Evolutionary conservation across 1,140 invertebrate genomes (phyloP).

Genomic region (Pogonognathellus flavescens): DNA sequence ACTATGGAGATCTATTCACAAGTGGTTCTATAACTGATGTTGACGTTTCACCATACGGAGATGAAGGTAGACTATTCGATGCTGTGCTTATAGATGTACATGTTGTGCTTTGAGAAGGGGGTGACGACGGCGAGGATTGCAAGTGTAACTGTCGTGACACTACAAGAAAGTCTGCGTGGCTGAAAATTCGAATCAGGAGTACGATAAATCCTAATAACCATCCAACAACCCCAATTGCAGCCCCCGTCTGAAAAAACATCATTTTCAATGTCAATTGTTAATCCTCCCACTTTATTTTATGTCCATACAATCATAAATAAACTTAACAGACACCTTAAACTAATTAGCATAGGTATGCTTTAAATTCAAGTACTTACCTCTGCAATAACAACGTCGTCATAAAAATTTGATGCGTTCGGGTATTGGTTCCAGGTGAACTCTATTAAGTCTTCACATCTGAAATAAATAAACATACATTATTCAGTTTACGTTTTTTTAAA

Average conservation of each 20-base stretch:
- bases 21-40: slow-evolving; percentile 1
- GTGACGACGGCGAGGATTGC: background rate
- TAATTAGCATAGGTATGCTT: too few relatives aligned
- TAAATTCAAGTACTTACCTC: too few relatives aligned
- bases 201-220: slow-evolving; percentile 65
- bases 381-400: slow-evolving; percentile 64
- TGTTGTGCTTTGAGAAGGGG: slow-evolving; percentile 11
- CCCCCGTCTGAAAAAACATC: slow-evolving; percentile 57
- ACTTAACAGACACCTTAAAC: too few relatives aligned
- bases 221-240: slow-evolving; percentile 56
- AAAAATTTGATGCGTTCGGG: slow-evolving; percentile 60
- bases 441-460: slow-evolving; percentile 63
- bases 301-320: too few relatives aligned
- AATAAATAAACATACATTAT: too few relatives aligned
- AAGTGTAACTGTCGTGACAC: background rate
- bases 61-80: background rate
- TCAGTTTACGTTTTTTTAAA: too few relatives aligned
- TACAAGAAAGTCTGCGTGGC: slow-evolving; percentile 65
- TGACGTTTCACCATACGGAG: background rate
- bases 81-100: slow-evolving; percentile 13
- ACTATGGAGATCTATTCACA: background rate
- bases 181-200: slow-evolving; percentile 60
- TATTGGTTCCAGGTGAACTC: slow-evolving; percentile 58
- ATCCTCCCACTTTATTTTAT: too few relatives aligned
- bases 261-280: too few relatives aligned